Evolutionary conservation across 2,113 vertebrate species (phyloP), one percentile per base, ranked within the genome.

Genomic region (Tupaia tana): DNA sequence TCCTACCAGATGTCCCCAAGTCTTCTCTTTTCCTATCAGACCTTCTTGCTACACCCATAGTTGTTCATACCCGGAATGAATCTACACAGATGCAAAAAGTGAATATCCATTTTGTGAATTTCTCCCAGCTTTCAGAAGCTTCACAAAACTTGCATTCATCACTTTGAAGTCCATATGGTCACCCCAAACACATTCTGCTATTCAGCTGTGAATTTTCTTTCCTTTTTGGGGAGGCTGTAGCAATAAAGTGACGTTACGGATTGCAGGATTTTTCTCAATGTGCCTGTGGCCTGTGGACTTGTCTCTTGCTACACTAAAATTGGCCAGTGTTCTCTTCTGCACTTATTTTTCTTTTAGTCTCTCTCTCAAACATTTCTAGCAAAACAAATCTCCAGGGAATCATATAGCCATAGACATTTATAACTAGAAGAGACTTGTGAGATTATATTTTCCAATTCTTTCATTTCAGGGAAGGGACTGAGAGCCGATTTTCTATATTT

Each of bases 401-500:
- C 34, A 86, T 69, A 70, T 79, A 77, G n/a, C 82, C 31, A 34
- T 59, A 66, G 63, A 52, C 91, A 64, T 86, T 58, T 78, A 71
- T 73, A 89, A 71, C 34, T 63, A 77, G 22, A 54, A 78, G 52
- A 25, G 6, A 74, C 11, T 18, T 2, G 13, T 73, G 13, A 89
- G 19, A 67, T 79, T 19, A 31, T 27, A 10, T 56, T 84, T 88
- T 80, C 29, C 12, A 95, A 80, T 58, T 14, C 19, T 29, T 43
- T 91, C 7, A 61, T 69, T 89, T 89, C 56, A 69, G 34, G 59
- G 20, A 67, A 87, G 43, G 10, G 69, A 80, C 34, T 77, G 27
- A 94, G n/a, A 52, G 58, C 61, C 24, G 73, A 18, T 81, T 80
- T 94, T 91, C 43, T 70, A 52, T 84, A 74, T 71, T 73, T 84